Percentiles rank a stretch among this genome's conserved stretches.
phyloP scores from a whole-genome alignment of 1,140 invertebrate genomes.

The Phthorimaea operculella region DNA sequence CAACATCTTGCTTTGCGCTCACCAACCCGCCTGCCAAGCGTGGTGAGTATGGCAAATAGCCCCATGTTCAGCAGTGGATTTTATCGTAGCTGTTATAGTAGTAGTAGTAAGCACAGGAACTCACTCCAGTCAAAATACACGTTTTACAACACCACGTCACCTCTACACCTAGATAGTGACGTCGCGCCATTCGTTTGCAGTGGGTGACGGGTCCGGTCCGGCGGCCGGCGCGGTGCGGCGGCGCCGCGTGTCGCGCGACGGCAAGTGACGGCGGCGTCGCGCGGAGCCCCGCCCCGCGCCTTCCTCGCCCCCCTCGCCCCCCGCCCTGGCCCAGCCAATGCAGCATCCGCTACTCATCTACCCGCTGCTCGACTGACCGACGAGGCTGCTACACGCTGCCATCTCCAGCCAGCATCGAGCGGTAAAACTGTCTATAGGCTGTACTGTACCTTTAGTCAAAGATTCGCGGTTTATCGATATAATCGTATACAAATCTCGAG shows the following conservation, averaged over 20 bases:
- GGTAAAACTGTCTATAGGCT: no score
- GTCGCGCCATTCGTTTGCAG: slow-evolving; percentile 25
- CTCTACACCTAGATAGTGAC: neutral
- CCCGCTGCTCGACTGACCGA: slow-evolving; percentile 27
- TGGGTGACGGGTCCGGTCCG: slow-evolving; percentile 40
- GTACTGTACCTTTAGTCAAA: no score
- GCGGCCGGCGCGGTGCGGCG: slow-evolving; percentile 41
- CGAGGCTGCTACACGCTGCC: slow-evolving; percentile 4
- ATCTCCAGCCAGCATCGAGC: neutral
- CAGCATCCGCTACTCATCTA: neutral
- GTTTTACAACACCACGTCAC: no score
- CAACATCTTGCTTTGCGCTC: no score
- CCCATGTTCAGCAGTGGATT: no score
- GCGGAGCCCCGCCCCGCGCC: slow-evolving; percentile 44
- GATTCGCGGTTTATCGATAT: no score
- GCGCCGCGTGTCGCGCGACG: slow-evolving; percentile 69
- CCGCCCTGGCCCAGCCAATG: no score
- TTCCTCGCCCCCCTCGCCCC: slow-evolving; percentile 13
- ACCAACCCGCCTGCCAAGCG: no score
- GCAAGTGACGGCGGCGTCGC: slow-evolving; percentile 73
- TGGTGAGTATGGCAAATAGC: no score
- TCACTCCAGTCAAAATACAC: no score
- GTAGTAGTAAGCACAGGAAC: no score
- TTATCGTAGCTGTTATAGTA: no score
- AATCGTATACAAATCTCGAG: neutral